Evolutionary conservation across 2,888 invertebrate species (phyloP), one percentile per base, ranked within the genome.

Genomic region (Ectemnius continuus): DNA sequence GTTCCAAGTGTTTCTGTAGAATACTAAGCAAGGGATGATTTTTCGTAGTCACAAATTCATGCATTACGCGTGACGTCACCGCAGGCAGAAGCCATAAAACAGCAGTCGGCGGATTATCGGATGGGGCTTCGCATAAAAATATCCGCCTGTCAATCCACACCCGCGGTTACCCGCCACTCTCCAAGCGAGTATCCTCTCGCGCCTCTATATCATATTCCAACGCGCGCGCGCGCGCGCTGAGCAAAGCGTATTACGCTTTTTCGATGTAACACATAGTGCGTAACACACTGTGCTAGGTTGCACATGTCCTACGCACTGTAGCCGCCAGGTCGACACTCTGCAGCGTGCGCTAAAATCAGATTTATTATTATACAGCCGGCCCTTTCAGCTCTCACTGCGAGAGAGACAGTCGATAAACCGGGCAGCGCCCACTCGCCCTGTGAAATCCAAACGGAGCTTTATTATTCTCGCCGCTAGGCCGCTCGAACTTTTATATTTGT

Each of bases 121-220:
- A 86, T 84, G 86, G 85, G 88, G 88, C 87, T 88, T 89, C 89
- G 87, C 86, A 86, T 88, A 88, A 89, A 89, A 89, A 89, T 89
- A 88, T 88, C 86, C 85, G 83, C 78, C 83, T 84, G 87, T 88
- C 88, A 88, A 89, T 89, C 86, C 82, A 64, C 78, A 76, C 76
- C 61, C 73, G 65, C 61, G 67, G 73, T 70, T 60, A 61, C 64
- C 82, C 64, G 74, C 64, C 61, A 62, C 36, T 36, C 36, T 36
- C 11, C 36, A 36, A 36, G 36, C 36, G 36, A 36, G 36, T 36
- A 36, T 36, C 36, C 36, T 36, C 36, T 36, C 36, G 36, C 36
- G 5, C 36, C 36, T 36, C 58, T 56, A n/a, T 28, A 47, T 47
- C 18, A 23, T 28, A 69, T 68, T 63, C 52, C 52, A 16, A 16